Base-by-base conservation (phyloP, 2,888 invertebrate genomes). In the Seira ritae region DNA sequence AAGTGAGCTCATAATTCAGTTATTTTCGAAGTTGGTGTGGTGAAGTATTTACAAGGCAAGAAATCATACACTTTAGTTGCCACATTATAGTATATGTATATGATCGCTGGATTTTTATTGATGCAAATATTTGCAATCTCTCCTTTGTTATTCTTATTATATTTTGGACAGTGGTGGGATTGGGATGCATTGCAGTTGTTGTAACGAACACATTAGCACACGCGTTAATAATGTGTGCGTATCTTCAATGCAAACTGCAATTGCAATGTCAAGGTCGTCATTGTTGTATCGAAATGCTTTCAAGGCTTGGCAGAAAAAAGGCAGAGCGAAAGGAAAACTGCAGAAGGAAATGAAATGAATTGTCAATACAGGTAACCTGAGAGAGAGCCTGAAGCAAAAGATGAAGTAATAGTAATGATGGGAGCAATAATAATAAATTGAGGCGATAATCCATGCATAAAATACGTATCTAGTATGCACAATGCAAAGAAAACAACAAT, bases 231-330 rank as follows among this genome's bases (percentile, higher is more conserved):
- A 60, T 60, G 19, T 19, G 60, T 19, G 6, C 4, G 60, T 60
- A 60, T 6, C 19, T 60, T 76, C 76, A 76, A 76, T 76, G 76
- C 31, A 76, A 76, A 76, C 76, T 76, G 76, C 76, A 76, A 76
- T 76, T 76, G 76, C 76, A 76, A 76, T 76, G 76, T 76, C 76
- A 76, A 76, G 76, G 76, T 24, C 76, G 55, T 31, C 10, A 24
- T 12, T 66, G 37, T 65, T 46, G 66, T 31, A 31, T 66, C 74
- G 6, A 70, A 20, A 17, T 74, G 15, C 66, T 31, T 66, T 76
- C 76, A 76, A 76, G 76, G 76, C 17, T 66, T 73, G 46, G 22
- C 22, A 74, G 19, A 42, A 42, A 37, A 65, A 20, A 19, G 74
- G n/a, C n/a, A n/a, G n/a, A n/a, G 31, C 60, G 46, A 74, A 60